These are phyloP conservation scores for Scotopteryx bipunctaria DNA, from an alignment of 2,888 invertebrate genomes.

Conservation along the genomic window DNA sequence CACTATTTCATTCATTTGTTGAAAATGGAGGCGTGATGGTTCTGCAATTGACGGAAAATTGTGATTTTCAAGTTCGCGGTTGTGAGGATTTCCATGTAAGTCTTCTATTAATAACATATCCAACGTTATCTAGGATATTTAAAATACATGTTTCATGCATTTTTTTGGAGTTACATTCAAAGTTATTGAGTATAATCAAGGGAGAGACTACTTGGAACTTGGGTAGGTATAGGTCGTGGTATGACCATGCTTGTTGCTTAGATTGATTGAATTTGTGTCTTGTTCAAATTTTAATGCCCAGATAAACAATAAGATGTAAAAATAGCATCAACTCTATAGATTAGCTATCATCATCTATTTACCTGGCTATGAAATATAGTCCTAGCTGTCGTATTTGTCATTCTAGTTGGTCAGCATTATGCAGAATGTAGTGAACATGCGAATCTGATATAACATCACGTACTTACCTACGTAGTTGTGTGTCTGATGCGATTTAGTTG, in stretches of 20 bases:
- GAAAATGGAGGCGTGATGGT: slow-evolving; percentile 81
- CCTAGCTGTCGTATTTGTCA: slow-evolving; percentile 27
- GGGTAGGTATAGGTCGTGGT: slow-evolving; percentile 58
- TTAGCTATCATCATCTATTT: slow-evolving; percentile 1
- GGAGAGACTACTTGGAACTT: slow-evolving; percentile 74
- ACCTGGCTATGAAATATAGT: slow-evolving; percentile 13
- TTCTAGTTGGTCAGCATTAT: slow-evolving; percentile 56
- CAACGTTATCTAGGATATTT: slow-evolving; percentile 59
- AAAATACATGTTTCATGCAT: slow-evolving; percentile 45
- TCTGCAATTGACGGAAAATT: slow-evolving; percentile 66
- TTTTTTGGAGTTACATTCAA: slow-evolving; percentile 41
- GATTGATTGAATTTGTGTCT: slow-evolving; percentile 26
- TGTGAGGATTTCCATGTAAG: slow-evolving; percentile 65
- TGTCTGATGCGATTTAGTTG: slow-evolving; percentile 3
- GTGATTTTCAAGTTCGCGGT: slow-evolving; percentile 72
- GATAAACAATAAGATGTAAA: slow-evolving; percentile 3
- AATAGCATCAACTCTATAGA: slow-evolving; percentile 18
- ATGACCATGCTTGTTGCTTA: slow-evolving; percentile 58
- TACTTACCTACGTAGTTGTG: neutral
- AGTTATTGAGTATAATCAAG: slow-evolving; percentile 69
- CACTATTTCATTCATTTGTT: slow-evolving; percentile 73
- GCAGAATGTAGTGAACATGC: slow-evolving; percentile 40
- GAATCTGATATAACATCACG: slow-evolving; percentile 11
- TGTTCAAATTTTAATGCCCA: slow-evolving; percentile 8
- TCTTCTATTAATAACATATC: slow-evolving; percentile 46